These are phyloP conservation scores for Notarius lentiginosus DNA, from an alignment of 2,113 vertebrate species.

Conservation along the genomic window DNA sequence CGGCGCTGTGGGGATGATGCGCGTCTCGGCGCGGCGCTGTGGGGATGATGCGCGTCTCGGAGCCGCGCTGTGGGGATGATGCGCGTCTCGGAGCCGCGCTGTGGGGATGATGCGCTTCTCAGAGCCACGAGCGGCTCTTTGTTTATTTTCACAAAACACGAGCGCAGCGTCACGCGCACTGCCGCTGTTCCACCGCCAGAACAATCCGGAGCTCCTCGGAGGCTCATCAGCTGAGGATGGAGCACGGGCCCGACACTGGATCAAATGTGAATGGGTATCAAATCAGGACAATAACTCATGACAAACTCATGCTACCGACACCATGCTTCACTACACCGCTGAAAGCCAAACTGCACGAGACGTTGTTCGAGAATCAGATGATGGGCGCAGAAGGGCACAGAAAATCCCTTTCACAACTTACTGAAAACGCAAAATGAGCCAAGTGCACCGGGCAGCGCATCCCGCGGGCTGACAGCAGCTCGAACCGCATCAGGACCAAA, in stretches of 20 bases:
- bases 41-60: too few relatives aligned
- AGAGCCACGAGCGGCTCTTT: too few relatives aligned
- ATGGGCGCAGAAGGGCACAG: not conserved
- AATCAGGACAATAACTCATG: not conserved
- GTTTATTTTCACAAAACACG: not conserved
- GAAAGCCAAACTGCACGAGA: not conserved
- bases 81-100: not conserved
- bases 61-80: too few relatives aligned
- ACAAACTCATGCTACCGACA: too few relatives aligned
- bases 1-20: not conserved
- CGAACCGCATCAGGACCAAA: conserved; percentile 32
- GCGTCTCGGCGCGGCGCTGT: not conserved
- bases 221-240: not conserved
- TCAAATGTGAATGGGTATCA: not conserved
- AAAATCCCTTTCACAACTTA: not conserved
- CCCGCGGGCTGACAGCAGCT: not conserved
- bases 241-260: not conserved
- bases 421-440: not conserved
- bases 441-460: not conserved
- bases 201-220: not conserved
- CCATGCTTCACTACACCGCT: not conserved
- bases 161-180: not conserved
- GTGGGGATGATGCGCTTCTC: not conserved
- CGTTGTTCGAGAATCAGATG: not conserved
- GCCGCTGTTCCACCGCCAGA: not conserved